These are phyloP conservation scores for Myotis yumanensis DNA, from an alignment of 2,113 vertebrate genomes.

Conservation along the genomic window DNA sequence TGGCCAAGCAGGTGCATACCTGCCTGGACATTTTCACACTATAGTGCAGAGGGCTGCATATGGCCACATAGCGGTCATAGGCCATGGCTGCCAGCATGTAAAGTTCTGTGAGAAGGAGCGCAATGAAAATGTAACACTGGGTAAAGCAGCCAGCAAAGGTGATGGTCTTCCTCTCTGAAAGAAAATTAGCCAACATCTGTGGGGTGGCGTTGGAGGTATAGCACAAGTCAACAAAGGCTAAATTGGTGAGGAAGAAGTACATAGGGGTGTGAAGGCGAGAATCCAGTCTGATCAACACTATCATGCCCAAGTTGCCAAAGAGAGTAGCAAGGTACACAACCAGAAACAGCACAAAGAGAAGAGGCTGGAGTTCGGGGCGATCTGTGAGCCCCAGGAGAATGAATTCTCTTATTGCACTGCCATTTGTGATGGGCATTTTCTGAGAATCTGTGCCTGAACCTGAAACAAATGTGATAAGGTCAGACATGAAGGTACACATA, in stretches of 20 bases:
- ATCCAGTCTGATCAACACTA: slow-evolving; percentile 31
- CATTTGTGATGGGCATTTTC: slow-evolving; percentile 3
- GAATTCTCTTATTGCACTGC: slow-evolving; percentile 44
- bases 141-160: slow-evolving; percentile 59
- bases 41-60: slow-evolving; percentile 58
- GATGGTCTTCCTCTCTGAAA: slow-evolving; percentile 67
- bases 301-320: slow-evolving; percentile 56
- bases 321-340: not conserved
- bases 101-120: slow-evolving; percentile 56
- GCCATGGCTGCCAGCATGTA: slow-evolving; percentile 66
- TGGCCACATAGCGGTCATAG: slow-evolving; percentile 67
- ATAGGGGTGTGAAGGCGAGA: slow-evolving; percentile 52
- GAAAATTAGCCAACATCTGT: slow-evolving; percentile 57
- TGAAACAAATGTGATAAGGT: no score
- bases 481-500: not conserved
- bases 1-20: slow-evolving; percentile 22
- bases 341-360: slow-evolving; percentile 60
- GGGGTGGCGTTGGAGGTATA: slow-evolving; percentile 43
- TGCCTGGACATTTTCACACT: slow-evolving; percentile 52
- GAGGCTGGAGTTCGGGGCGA: not conserved
- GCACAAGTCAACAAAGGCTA: slow-evolving; percentile 67
- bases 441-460: not conserved
- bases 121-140: slow-evolving; percentile 69
- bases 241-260: slow-evolving; percentile 70
- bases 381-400: slow-evolving; percentile 50